phyloP scores from a whole-genome alignment of 2,888 invertebrate genomes.

The Horisme vitalbata region DNA sequence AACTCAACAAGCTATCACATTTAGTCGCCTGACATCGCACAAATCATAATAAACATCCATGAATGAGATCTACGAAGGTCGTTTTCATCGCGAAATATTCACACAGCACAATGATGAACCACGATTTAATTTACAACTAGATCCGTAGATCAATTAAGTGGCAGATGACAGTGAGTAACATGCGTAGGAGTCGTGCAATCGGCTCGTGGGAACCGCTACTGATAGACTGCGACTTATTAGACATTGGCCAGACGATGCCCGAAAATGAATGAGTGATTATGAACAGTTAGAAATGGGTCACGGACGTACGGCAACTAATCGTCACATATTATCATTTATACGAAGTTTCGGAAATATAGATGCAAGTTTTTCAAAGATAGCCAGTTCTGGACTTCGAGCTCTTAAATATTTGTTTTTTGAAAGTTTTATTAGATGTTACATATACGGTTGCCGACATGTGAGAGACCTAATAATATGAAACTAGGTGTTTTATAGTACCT shows the following conservation, averaged over 20 bases:
- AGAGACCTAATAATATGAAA: no score
- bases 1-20: no score
- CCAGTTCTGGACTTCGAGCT: no score
- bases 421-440: no score
- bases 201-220: constrained; percentile 61
- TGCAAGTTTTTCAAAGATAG: no score
- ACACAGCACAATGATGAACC: constrained; percentile 58
- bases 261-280: constrained; percentile 26
- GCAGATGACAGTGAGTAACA: constrained; percentile 76
- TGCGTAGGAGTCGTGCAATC: constrained; percentile 64
- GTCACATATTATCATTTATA: neutral
- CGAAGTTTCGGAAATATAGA: no score
- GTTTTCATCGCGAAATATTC: constrained; percentile 51
- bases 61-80: constrained; percentile 44
- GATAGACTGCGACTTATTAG: constrained; percentile 29
- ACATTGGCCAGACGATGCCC: constrained; percentile 32
- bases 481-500: no score
- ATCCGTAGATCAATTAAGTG: constrained; percentile 75
- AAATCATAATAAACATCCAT: constrained; percentile 14
- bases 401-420: no score
- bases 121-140: constrained; percentile 78
- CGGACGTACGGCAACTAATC: neutral
- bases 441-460: no score
- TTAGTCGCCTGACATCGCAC: no score
- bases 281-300: constrained; percentile 14